Conservation (phyloP, 1,140 invertebrate species). For the Drosophila sucinea region DNA sequence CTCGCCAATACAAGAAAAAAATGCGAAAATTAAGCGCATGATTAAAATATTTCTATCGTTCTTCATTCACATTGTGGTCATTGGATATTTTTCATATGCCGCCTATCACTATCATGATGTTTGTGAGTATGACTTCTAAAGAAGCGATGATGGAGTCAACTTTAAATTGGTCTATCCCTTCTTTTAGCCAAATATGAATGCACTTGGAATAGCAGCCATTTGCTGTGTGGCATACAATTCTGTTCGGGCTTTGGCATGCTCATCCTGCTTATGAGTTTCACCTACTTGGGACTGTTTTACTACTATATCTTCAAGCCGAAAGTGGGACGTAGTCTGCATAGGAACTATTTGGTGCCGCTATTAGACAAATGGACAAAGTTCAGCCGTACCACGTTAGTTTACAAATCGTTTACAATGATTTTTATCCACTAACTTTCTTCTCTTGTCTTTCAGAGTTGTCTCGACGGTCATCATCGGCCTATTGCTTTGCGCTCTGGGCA, state of each 20-base stretch:
- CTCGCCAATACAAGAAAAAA: not conserved
- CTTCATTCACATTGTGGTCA: conserved; percentile 48
- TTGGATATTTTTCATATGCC: conserved; percentile 72
- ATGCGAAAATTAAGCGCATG: conserved; percentile 34
- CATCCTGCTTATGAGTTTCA: conserved; percentile 86
- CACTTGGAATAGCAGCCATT: not conserved
- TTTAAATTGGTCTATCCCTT: not conserved
- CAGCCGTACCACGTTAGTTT: conserved; percentile 48
- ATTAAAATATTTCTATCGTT: conserved; percentile 34
- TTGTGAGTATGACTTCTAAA: conserved; percentile 39
- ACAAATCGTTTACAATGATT: not conserved
- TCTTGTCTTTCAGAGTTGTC: conserved; percentile 43
- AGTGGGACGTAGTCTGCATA: conserved; percentile 83
- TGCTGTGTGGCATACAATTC: conserved; percentile 82
- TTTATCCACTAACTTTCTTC: not conserved
- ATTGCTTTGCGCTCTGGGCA: conserved; percentile 84
- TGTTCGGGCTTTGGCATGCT: conserved; percentile 90
- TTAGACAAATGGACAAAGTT: conserved; percentile 77
- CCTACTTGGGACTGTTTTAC: conserved; percentile 88
- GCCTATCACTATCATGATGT: conserved; percentile 71
- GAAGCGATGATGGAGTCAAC: too few species aligned
- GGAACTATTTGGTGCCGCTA: conserved; percentile 47
- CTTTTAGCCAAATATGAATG: conserved; percentile 47
- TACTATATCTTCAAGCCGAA: conserved; percentile 86
- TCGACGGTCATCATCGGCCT: conserved; percentile 40